Conservation (phyloP, 92 coral and sea anemone species). For the Heteractis magnifica region DNA sequence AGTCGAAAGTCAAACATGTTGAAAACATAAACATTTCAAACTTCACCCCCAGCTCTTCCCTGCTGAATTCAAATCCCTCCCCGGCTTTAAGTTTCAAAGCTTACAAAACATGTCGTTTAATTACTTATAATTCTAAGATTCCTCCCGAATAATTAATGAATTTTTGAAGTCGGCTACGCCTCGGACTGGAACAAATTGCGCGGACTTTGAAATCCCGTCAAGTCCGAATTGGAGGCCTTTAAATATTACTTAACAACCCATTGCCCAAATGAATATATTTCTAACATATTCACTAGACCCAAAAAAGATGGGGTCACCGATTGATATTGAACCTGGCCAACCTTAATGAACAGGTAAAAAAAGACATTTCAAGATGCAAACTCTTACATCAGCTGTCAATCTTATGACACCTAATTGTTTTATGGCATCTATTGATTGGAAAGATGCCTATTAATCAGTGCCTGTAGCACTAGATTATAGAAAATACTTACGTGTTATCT, state of each 20-base stretch:
- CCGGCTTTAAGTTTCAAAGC: too few species aligned
- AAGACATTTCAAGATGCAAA: conserved; percentile 45
- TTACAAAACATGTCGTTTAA: too few species aligned
- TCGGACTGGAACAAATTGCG: too few species aligned
- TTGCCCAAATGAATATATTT: conserved; percentile 27
- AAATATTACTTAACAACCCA: conserved; percentile 26
- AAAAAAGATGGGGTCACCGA: conserved; percentile 27
- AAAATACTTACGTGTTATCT: conserved; percentile 4
- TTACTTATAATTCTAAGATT: too few species aligned
- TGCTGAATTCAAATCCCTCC: too few species aligned
- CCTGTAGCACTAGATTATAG: conserved; percentile 24
- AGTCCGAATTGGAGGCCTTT: too few species aligned
- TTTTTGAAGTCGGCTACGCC: too few species aligned
- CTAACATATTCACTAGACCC: conserved; percentile 27
- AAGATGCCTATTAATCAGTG: conserved; percentile 46
- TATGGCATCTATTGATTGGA: conserved; percentile 36
- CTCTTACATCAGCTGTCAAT: conserved; percentile 22
- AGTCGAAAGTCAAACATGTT: too few species aligned
- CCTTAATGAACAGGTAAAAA: conserved; percentile 28
- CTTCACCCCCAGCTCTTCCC: too few species aligned
- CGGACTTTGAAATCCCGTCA: too few species aligned
- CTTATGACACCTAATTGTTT: conserved; percentile 30
- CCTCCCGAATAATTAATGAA: too few species aligned
- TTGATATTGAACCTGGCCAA: conserved; percentile 32
- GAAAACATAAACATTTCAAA: too few species aligned